Percentiles rank a stretch among this genome's conserved stretches.
Evolutionary conservation across 2,797 vertebrate species (phyloP).

Genomic region (Amphiprion clarkii): DNA sequence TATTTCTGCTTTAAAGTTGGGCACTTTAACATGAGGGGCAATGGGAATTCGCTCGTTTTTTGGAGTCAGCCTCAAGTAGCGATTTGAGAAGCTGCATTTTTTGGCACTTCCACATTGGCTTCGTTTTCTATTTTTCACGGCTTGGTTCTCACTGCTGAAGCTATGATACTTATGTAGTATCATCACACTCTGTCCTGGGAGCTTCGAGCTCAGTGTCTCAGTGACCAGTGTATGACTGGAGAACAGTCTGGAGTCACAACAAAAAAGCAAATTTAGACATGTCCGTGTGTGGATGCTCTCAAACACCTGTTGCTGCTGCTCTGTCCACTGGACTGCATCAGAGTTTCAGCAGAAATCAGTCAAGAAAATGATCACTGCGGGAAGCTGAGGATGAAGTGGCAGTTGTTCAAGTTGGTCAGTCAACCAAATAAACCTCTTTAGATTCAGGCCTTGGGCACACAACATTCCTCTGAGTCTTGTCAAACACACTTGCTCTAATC

Average conservation of each 20-base stretch:
- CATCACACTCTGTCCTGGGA: not conserved
- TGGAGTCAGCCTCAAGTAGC: no score
- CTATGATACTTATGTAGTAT: no score
- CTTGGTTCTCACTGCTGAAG: no score
- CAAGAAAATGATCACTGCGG: constrained; percentile 24
- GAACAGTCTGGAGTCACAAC: not conserved
- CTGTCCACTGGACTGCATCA: constrained; percentile 33
- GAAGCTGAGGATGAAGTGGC: constrained; percentile 29
- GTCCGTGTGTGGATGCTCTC: constrained; percentile 8
- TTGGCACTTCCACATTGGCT: no score
- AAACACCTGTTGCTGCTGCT: constrained; percentile 32
- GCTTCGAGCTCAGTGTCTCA: not conserved
- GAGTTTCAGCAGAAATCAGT: constrained; percentile 40
- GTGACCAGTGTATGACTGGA: not conserved
- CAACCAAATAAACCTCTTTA: constrained; percentile 39
- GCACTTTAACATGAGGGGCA: no score
- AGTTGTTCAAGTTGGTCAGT: constrained; percentile 9
- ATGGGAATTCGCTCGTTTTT: no score
- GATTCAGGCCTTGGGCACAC: constrained; percentile 8
- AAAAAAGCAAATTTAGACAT: not conserved
- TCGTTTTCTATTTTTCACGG: no score
- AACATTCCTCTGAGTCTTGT: constrained; percentile 1
- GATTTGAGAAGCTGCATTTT: no score
- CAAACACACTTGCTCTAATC: constrained; percentile 15
- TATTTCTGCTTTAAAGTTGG: no score